Evolutionary conservation across 2,113 vertebrate species (phyloP), one percentile per base, ranked within the genome.

Genomic region (Malurus alboscapulatus): DNA sequence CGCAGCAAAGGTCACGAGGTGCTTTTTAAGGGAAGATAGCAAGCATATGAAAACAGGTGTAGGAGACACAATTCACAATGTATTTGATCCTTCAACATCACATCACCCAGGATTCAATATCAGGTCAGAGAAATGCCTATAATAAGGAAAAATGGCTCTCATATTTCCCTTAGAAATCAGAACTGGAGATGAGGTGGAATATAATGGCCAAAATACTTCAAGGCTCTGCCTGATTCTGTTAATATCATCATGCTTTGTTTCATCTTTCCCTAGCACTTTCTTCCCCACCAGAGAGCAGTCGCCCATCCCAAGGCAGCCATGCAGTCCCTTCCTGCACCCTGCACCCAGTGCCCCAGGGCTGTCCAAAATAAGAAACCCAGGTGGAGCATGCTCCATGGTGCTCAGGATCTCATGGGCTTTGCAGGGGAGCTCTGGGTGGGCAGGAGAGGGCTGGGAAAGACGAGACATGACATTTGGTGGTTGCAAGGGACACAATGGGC

Each of bases 251-350:
- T 8, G 7, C 22, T 68, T 79, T 76, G 9, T 42, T 80, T 78
- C 34, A 55, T 18, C 57, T 54, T 80, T 38, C 44, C 2, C 1
- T 18, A 65, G 55, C 67, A 50, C 8, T 29, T 51, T 21, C 25
- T 22, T 24, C 34, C 42, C 30, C 75, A 44, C 75, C 45, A 21
- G 50, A 1, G 5, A 58, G 45, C 30, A 84, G 45, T 42, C 10
- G 26, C 26, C 15, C 27, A 36, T 17, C 20, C 55, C 0, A 1
- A 30, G 53, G 42, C 54, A 62, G 21, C 12, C 0, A 0, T 32
- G 26, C 32, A 58, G 24, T 51, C 25, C 50, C 25, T 45, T 40
- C 50, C 26, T 32, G 40, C 8, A 57, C n/a, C 19, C 50, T 34
- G 25, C 7, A 2, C 9, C 57, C 76, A 26, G 50, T 27, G 25